phyloP scores from a whole-genome alignment of 2,888 invertebrate genomes.

The Drosophila neutralis region DNA sequence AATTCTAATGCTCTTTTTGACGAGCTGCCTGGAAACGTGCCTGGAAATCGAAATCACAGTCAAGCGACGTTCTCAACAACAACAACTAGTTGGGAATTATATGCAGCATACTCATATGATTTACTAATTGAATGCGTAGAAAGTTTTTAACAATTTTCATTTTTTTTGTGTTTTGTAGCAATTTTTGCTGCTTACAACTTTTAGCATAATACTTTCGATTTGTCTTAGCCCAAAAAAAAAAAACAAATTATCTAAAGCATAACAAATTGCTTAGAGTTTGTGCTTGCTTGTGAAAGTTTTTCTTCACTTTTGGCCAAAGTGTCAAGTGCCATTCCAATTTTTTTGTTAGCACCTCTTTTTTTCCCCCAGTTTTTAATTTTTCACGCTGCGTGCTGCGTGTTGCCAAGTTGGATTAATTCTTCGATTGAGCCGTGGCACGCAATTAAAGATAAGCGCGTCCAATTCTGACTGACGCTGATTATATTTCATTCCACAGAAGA shows the following conservation, averaged over 20 bases:
- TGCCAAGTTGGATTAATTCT: background rate
- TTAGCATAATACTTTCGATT: slow-evolving; percentile 24
- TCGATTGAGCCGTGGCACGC: slow-evolving; percentile 3
- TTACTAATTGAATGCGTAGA: slow-evolving; percentile 56
- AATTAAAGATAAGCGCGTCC: slow-evolving; percentile 49
- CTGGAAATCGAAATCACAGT: slow-evolving; percentile 34
- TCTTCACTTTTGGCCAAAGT: slow-evolving; percentile 32
- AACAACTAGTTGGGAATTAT: slow-evolving; percentile 48
- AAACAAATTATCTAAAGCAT: slow-evolving; percentile 6
- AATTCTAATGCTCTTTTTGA: slow-evolving; percentile 44
- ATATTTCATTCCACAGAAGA: slow-evolving; percentile 7
- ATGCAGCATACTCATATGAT: slow-evolving; percentile 29
- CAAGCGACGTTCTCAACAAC: slow-evolving; percentile 1
- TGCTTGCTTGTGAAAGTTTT: slow-evolving; percentile 64
- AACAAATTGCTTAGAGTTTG: slow-evolving; percentile 29
- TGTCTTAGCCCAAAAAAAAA: background rate
- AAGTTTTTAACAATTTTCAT: slow-evolving; percentile 46
- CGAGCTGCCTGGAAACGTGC: slow-evolving; percentile 35
- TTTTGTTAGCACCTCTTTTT: slow-evolving; percentile 53
- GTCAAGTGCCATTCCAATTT: slow-evolving; percentile 58
- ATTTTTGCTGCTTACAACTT: background rate
- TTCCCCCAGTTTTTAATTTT: slow-evolving; percentile 34
- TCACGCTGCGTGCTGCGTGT: slow-evolving; percentile 1
- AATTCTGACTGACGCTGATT: slow-evolving; percentile 25
- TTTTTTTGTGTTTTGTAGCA: background rate